phyloP scores from a whole-genome alignment of 2,113 vertebrate genomes.

The Polyodon spathula region DNA sequence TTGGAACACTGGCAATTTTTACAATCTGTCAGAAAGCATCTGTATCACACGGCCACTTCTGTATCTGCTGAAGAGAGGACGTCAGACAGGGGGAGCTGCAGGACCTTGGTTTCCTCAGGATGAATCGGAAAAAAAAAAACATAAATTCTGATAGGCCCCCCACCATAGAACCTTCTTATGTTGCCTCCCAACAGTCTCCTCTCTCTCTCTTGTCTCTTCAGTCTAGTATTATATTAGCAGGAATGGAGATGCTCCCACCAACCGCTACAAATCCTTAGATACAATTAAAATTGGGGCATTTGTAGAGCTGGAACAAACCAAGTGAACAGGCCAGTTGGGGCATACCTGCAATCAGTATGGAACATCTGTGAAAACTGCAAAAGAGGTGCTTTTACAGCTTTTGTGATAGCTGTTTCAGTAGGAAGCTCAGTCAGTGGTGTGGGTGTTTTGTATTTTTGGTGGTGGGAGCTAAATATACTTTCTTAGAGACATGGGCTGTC shows the following conservation, averaged over 20 bases:
- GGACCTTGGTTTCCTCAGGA: conserved; percentile 41
- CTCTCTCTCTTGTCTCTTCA: conserved; percentile 7
- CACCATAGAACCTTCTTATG: conserved; percentile 23
- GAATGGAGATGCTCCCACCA: background rate
- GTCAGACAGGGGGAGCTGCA: conserved; percentile 42
- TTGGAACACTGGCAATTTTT: conserved; percentile 41
- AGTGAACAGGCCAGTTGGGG: conserved; percentile 1
- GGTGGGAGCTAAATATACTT: conserved; percentile 1
- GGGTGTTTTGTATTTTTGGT: conserved; percentile 1
- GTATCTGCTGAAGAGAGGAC: conserved; percentile 23
- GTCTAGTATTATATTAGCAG: conserved; percentile 3
- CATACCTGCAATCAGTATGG: conserved; percentile 20
- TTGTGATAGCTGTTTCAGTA: conserved; percentile 12
- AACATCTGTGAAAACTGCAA: conserved; percentile 15
- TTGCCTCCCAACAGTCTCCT: conserved; percentile 29
- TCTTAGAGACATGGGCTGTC: background rate
- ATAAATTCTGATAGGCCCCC: conserved; percentile 38
- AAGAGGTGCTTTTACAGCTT: conserved; percentile 40
- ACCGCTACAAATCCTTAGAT: background rate
- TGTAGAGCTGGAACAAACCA: background rate
- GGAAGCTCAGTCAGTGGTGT: conserved; percentile 14
- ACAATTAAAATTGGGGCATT: conserved; percentile 16
- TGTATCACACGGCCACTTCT: conserved; percentile 38
- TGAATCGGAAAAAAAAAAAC: conserved; percentile 29
- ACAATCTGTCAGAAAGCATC: conserved; percentile 39